Conservation (phyloP, 2,113 vertebrate genomes). For the Gadus macrocephalus region DNA sequence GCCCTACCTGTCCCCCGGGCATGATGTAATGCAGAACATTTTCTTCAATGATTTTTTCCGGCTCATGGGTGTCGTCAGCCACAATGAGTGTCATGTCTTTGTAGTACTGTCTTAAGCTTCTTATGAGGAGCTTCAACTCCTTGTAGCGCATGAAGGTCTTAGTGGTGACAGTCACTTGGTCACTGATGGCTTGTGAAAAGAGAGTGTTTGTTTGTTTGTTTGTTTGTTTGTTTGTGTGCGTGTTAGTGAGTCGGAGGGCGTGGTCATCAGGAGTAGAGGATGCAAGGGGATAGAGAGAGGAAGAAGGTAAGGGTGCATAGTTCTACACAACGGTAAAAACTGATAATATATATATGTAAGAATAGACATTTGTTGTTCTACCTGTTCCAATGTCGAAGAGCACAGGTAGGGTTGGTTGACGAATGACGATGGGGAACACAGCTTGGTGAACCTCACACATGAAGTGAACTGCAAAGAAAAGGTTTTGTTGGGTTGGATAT, state of each 20-base stretch:
- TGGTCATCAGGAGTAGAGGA: neutral
- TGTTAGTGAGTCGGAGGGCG: neutral
- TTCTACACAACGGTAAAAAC: no score
- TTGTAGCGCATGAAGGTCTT: conserved; percentile 73
- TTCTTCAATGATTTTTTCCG: conserved; percentile 50
- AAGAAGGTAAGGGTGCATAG: no score
- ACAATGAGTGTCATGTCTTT: conserved; percentile 65
- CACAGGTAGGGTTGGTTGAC: conserved; percentile 55
- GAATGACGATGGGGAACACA: conserved; percentile 64
- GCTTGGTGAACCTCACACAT: conserved; percentile 46
- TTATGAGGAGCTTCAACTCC: conserved; percentile 56
- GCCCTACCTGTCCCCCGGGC: conserved; percentile 74
- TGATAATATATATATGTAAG: no score
- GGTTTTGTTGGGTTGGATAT: no score
- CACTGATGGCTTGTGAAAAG: conserved; percentile 44
- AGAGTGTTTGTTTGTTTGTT: neutral
- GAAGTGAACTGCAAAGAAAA: conserved; percentile 48
- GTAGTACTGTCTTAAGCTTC: conserved; percentile 64
- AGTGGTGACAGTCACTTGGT: conserved; percentile 68
- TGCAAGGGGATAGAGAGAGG: neutral
- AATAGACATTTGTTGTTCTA: conserved; percentile 3
- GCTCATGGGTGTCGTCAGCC: conserved; percentile 65
- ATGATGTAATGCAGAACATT: conserved; percentile 69
- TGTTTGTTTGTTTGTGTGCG: no score
- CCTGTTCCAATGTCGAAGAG: conserved; percentile 64